Conservation (phyloP, 2,113 vertebrate species). For the Passer domesticus region DNA sequence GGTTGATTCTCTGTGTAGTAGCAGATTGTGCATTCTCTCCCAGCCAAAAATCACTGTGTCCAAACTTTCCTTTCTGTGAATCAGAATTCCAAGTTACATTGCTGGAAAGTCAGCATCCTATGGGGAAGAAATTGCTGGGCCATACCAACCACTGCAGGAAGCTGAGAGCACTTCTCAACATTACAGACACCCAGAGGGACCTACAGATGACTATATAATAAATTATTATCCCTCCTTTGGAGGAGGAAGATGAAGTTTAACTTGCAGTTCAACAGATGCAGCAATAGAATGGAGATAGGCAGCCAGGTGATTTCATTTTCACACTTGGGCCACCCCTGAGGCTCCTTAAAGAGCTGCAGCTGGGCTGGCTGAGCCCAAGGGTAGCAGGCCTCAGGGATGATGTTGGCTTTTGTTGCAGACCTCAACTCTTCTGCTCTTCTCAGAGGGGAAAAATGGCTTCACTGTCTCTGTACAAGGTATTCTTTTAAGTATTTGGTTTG, state of each 20-base stretch:
- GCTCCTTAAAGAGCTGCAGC: background rate
- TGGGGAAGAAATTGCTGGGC: background rate
- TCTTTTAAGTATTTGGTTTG: background rate
- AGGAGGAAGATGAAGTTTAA: background rate
- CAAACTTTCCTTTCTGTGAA: background rate
- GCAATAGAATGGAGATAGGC: background rate
- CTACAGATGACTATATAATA: background rate
- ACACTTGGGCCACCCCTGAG: background rate
- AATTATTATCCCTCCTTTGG: background rate
- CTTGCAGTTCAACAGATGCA: background rate
- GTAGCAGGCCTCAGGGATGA: too few species aligned
- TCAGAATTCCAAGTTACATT: background rate
- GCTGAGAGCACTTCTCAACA: background rate
- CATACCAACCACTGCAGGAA: background rate
- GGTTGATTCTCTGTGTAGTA: background rate
- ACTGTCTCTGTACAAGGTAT: background rate
- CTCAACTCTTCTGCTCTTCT: background rate
- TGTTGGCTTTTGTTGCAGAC: background rate
- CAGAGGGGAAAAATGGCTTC: background rate
- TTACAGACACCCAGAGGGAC: background rate
- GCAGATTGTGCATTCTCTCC: background rate
- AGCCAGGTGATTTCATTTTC: background rate
- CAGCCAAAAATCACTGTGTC: background rate
- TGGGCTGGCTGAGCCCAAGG: background rate
- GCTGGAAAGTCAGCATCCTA: background rate